Evolutionary conservation across 2,888 invertebrate species (phyloP), one percentile per base, ranked within the genome.

Genomic region (Hyposoter dolosus): DNA sequence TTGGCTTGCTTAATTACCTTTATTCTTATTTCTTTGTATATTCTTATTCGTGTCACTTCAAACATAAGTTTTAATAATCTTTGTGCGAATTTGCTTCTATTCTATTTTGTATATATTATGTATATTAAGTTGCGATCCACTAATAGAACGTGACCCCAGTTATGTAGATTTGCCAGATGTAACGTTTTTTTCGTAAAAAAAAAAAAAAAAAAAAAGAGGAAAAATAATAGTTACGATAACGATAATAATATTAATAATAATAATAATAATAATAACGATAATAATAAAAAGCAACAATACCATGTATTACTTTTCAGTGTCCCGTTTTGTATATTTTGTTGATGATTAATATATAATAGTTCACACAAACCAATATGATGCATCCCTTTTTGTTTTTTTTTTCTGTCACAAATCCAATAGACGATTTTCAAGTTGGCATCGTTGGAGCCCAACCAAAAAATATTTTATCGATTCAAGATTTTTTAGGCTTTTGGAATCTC

Each of bases 251-350:
- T 40, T 40, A 53, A 69, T 43, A 47, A 35, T 6, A 68, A 82
- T 40, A 53, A 69, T 43, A 47, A 35, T 6, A 68, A 82, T 0
- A 69, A 66, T 45, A 47, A 82, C 32, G 69, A 75, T 43, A 65
- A 65, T 69, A n/a, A 60, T 60, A 60, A 60, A 28, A 60, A 60
- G 15, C 60, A 60, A 60, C 56, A 60, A 60, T 60, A 60, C 60
- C 60, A 81, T 63, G 68, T 86, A 60, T 80, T 91, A 89, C 88
- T 88, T 90, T 90, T 89, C 89, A 90, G 89, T 87, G 88, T 90
- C 88, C 88, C 88, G 88, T 91, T 91, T 90, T 93, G 92, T 93
- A 92, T 89, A 91, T 91, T 93, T 90, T 91, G 91, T 93, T 92
- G 89, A 92, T 90, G 89, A 90, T 91, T 90, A 92, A 91, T 91